Evolutionary conservation across 92 coral and sea anemone species (phyloP), one percentile per base, ranked within the genome.

Genomic region (Siderastrea radians): DNA sequence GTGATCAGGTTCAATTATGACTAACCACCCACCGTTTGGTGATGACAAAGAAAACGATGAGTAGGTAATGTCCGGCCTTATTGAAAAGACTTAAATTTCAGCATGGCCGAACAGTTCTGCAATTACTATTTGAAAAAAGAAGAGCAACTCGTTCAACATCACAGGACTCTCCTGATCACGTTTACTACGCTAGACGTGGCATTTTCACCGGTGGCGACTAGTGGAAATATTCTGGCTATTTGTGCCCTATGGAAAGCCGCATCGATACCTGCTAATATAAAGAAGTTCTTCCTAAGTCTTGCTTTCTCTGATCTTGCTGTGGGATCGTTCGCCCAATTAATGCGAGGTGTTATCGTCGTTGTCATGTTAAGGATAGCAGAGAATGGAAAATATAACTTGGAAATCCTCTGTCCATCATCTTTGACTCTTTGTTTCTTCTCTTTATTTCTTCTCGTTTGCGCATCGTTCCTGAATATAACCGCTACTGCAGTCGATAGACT

Each of bases 401-500:
- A 9, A 5, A 5, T 5, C 57, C 10, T 55, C 2, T 55, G 61
- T 55, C 61, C 61, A 55, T 1, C 10, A 55, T 7, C 12, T 55
- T 6, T 78, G 17, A 47, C 69, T 8, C 8, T 78, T 15, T 46
- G 47, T 8, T 50, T 48, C 48, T 59, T 59, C 45, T 47, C 13
- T 4, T 12, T 61, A 47, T 78, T n/a, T n/a, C n/a, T 78, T 10
- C 77, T 88, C 6, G 60, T 60, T 0, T 50, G 64, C 2, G 87
- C 64, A 12, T 89, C 89, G 9, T 59, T 77, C 2, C 57, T 77
- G 2, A 60, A 82, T 2, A 48, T 84, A 2, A 64, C 63, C 7
- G 72, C 67, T 11, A 72, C 78, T 14, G 72, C 89, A 7, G 54
- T 64, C 3, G 93, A 90, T 66, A 72, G 90, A 71, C 83, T 84